Evolutionary conservation across 1,140 invertebrate genomes (phyloP).

Genomic region (Aphelinus atriplicis): DNA sequence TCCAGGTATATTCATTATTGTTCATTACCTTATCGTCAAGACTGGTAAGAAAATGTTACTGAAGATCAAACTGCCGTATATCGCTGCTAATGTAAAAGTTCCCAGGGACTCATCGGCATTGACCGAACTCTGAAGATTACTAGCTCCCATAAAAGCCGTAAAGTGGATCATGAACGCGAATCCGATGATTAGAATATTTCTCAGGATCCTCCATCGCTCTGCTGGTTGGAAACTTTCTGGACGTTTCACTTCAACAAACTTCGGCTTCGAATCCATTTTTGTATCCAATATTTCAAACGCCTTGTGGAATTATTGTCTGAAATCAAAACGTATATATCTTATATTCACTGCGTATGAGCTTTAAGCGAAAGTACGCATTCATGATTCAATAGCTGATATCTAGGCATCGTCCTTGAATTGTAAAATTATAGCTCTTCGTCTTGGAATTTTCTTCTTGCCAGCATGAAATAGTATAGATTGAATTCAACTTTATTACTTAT

Average conservation of each 20-base stretch:
- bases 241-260: slow-evolving; percentile 49
- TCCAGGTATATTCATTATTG: too few relatives aligned
- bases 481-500: too few relatives aligned
- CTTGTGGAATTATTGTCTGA: not conserved
- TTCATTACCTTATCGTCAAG: slow-evolving; percentile 73
- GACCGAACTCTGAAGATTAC: slow-evolving; percentile 81
- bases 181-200: slow-evolving; percentile 78
- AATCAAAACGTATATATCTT: not conserved
- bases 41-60: slow-evolving; percentile 85
- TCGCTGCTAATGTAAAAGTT: slow-evolving; percentile 76
- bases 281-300: slow-evolving; percentile 1
- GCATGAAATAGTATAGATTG: too few relatives aligned
- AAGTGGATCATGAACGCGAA: slow-evolving; percentile 85
- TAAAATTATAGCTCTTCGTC: too few relatives aligned
- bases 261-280: slow-evolving; percentile 45
- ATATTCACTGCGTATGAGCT: too few relatives aligned
- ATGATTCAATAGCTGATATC: too few relatives aligned
- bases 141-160: slow-evolving; percentile 83
- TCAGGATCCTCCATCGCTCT: slow-evolving; percentile 75
- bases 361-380: too few relatives aligned
- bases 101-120: slow-evolving; percentile 76
- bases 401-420: too few relatives aligned
- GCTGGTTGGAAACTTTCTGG: slow-evolving; percentile 55
- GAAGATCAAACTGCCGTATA: slow-evolving; percentile 83
- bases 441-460: too few relatives aligned